Percentiles rank a stretch among this genome's conserved stretches.
phyloP scores from a whole-genome alignment of 2,113 vertebrate genomes.

The Ancistrus triradiatus region DNA sequence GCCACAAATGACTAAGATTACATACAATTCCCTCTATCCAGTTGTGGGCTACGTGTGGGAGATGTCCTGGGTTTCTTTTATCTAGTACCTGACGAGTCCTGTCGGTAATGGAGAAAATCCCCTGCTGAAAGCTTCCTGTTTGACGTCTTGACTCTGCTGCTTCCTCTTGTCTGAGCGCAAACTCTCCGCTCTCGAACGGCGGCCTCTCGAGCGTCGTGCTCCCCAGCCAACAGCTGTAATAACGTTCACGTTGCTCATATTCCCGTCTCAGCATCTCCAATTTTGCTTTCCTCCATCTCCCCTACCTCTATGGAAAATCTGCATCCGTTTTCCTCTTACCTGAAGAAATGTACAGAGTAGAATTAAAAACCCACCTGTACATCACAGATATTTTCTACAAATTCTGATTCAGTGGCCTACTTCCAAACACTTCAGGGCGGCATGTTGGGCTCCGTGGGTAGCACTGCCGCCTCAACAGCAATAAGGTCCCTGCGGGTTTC shows the following conservation, averaged over 20 bases:
- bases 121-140: constrained; percentile 20
- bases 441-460: too few species aligned
- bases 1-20: too few species aligned
- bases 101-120: not conserved
- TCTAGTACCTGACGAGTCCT: constrained; percentile 4
- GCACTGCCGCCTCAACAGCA: too few species aligned
- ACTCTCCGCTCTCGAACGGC: not conserved
- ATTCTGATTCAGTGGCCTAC: too few species aligned
- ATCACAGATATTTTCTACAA: too few species aligned
- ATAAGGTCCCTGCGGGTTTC: too few species aligned
- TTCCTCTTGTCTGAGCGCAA: constrained; percentile 17
- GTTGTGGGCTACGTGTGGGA: not conserved
- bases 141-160: constrained; percentile 4
- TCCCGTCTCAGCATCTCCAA: constrained; percentile 9
- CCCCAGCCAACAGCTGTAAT: constrained; percentile 21
- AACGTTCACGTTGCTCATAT: constrained; percentile 19
- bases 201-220: constrained; percentile 3
- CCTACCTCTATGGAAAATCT: constrained; percentile 1
- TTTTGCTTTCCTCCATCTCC: constrained; percentile 27
- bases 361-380: too few species aligned
- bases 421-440: too few species aligned
- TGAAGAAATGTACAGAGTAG: too few species aligned
- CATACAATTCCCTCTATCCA: not conserved
- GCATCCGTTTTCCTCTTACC: constrained; percentile 16
- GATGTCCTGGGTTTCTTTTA: not conserved